Conservation (phyloP, 2,113 vertebrate genomes). For the Melospiza melodia region DNA sequence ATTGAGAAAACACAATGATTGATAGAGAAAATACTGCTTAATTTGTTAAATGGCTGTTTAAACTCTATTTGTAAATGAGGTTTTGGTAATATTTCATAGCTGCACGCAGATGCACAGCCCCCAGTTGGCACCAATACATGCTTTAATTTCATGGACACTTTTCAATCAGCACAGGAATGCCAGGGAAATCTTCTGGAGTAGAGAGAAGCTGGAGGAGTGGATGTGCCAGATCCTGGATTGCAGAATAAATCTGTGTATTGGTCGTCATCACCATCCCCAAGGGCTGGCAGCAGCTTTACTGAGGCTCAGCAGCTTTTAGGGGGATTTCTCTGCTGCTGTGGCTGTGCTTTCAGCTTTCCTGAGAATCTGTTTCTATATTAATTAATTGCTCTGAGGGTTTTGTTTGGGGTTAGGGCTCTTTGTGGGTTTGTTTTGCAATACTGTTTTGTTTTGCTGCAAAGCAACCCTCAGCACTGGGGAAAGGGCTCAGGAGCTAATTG, state of each 20-base stretch:
- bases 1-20: background rate
- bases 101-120: background rate
- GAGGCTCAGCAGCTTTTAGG: accelerated
- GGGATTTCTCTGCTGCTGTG: background rate
- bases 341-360: background rate
- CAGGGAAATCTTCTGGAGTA: background rate
- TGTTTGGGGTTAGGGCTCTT: background rate
- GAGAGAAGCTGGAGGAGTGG: background rate
- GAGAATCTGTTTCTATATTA: background rate
- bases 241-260: background rate
- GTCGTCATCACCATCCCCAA: accelerated
- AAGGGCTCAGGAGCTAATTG: background rate
- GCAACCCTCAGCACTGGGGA: background rate
- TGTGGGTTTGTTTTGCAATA: background rate
- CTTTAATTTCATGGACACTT: background rate
- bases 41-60: background rate
- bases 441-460: background rate
- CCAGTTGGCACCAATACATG: accelerated
- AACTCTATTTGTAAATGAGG: background rate
- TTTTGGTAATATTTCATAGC: background rate
- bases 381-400: background rate
- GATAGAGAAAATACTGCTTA: background rate
- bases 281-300: background rate
- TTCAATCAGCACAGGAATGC: background rate
- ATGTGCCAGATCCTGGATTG: background rate